phyloP scores from a whole-genome alignment of 2,888 invertebrate genomes.

The Adela reaumurella region DNA sequence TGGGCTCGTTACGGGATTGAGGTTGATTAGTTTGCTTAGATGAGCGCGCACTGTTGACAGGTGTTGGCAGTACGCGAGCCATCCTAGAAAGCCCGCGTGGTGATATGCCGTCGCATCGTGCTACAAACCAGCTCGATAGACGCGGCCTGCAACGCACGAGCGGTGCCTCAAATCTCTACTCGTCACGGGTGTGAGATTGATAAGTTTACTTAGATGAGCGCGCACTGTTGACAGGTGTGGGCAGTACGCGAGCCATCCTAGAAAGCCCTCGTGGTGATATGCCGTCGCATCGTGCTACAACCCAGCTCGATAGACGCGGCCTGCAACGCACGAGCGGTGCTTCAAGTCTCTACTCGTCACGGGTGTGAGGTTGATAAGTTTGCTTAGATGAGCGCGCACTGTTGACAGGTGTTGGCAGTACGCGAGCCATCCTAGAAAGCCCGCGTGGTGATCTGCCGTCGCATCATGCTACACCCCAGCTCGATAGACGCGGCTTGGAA shows the following conservation, averaged over 20 bases:
- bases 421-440: conserved; percentile 97
- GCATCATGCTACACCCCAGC: conserved; percentile 91
- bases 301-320: conserved; percentile 68
- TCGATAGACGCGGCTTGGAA: conserved; percentile 59
- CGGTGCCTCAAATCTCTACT: no score
- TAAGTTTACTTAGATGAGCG: conserved; percentile 88
- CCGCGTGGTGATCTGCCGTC: conserved; percentile 88
- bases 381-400: conserved; percentile 89
- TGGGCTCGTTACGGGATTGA: no score
- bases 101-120: conserved; percentile 92
- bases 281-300: conserved; percentile 91
- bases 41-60: conserved; percentile 90
- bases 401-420: conserved; percentile 91
- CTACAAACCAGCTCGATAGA: conserved; percentile 81
- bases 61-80: conserved; percentile 92
- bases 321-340: no score
- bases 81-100: conserved; percentile 95
- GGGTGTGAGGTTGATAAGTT: conserved; percentile 77
- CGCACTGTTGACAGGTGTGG: conserved; percentile 88
- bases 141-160: conserved; percentile 49
- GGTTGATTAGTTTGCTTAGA: conserved; percentile 84
- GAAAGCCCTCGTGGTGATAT: conserved; percentile 92
- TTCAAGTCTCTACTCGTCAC: no score
- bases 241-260: conserved; percentile 96
- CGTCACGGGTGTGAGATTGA: no score